Percentiles rank a stretch among this genome's conserved stretches.
phyloP scores from a whole-genome alignment of 2,888 invertebrate genomes.

The Petrophora chlorosata region DNA sequence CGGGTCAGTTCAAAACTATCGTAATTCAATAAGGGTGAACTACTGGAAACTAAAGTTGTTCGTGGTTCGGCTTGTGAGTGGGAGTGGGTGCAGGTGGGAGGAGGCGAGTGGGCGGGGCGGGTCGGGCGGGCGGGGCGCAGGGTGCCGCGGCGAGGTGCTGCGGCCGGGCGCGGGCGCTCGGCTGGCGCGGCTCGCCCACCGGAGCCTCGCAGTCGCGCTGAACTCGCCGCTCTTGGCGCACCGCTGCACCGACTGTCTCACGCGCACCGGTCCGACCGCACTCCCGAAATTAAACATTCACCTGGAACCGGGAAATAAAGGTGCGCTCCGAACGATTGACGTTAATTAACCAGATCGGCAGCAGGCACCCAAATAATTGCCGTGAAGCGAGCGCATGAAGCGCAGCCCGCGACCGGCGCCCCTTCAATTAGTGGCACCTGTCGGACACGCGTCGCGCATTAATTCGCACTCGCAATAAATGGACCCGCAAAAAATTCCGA shows the following conservation, averaged over 20 bases:
- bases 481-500: conserved; percentile 71
- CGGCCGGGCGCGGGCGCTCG: conserved; percentile 44
- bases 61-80: conserved; percentile 24
- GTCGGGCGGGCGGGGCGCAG: conserved; percentile 75
- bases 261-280: conserved; percentile 16
- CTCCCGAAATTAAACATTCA: conserved; percentile 35
- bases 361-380: conserved; percentile 77
- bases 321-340: conserved; percentile 60
- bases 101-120: conserved; percentile 66
- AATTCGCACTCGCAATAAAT: conserved; percentile 76
- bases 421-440: conserved; percentile 79
- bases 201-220: conserved; percentile 70
- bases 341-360: conserved; percentile 63
- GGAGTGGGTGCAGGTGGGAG: conserved; percentile 65
- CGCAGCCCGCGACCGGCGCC: conserved; percentile 64
- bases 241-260: conserved; percentile 41
- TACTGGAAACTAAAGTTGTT: conserved; percentile 20
- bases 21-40: conserved; percentile 14
- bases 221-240: conserved; percentile 63
- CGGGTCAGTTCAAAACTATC: conserved; percentile 3
- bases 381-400: conserved; percentile 63
- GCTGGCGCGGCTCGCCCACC: conserved; percentile 65
- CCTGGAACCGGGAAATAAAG: conserved; percentile 56
- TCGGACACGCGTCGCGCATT: conserved; percentile 72
- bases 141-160: conserved; percentile 66